Base-by-base conservation (phyloP, 2,797 vertebrate genomes). In the Fratercula arctica region DNA sequence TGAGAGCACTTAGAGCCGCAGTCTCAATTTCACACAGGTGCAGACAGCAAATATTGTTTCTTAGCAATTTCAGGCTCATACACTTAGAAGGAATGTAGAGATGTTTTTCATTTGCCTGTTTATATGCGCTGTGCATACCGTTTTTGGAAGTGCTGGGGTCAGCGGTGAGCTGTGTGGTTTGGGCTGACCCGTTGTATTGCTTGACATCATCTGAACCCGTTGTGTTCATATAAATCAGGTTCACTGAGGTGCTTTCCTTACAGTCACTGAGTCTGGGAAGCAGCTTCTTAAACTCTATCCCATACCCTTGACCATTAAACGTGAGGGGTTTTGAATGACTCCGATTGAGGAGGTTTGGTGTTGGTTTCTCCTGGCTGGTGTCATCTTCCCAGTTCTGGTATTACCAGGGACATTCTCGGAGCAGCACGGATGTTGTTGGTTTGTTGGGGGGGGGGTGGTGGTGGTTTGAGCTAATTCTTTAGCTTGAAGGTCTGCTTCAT, bases 21-120 rank as follows among this genome's bases (percentile, higher is more conserved):
- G 35, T 57, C 94, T 85, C 81, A 61, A 63, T 94, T 93, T 93
- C 77, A 82, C 85, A 90, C 74, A 86, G 89, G 89, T 90, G 94
- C 93, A 96, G 87, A 61, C 85, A 91, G 91, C 91, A 96, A 91
- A 91, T 81, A 91, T 91, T 87, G 92, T 93, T 93, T 87, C 85
- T 41, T 73, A 41, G 83, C 76, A 73, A 75, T 91, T 90, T 91
- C 57, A 79, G 74, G 56, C 80, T 93, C 48, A 10, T 39, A 28
- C 48, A 45, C 61, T 73, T 84, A 39, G 56, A 80, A 45, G 0
- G 2, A 73, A 37, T 7, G 13, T 16, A 3, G 75, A 2, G 19
- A 3, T 1, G 1, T 41, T 67, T 80, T 87, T n/a, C 33, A 26
- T 96, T 75, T 88, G 43, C 79, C 67, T 90, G 54, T 84, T 79